These are phyloP conservation scores for Phalanger gymnotis DNA, from an alignment of 2,797 vertebrate species.

Conservation along the genomic window DNA sequence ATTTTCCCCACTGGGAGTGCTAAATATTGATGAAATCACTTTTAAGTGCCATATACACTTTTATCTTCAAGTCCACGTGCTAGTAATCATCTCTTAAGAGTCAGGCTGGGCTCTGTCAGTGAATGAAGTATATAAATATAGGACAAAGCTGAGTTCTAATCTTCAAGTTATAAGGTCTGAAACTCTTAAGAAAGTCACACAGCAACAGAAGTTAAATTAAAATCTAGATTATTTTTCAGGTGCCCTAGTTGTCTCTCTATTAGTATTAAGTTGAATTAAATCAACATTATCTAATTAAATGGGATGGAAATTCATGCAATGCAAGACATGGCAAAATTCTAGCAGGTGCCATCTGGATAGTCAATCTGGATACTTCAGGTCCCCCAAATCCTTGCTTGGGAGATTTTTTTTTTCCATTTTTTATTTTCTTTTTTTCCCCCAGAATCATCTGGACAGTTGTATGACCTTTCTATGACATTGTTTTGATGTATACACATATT, in stretches of 20 bases:
- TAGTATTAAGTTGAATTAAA: neutral
- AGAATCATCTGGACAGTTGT: neutral
- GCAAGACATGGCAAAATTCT: neutral
- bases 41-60: neutral
- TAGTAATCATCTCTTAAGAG: neutral
- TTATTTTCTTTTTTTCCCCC: neutral
- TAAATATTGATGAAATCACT: neutral
- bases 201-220: neutral
- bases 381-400: neutral
- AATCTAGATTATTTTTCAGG: neutral
- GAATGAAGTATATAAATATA: neutral
- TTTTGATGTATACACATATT: neutral
- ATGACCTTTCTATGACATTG: conserved; percentile 20
- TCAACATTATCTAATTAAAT: conserved; percentile 13
- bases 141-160: neutral
- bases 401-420: conserved; percentile 20
- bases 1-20: neutral
- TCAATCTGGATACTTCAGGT: neutral
- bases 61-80: neutral
- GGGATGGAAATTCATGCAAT: conserved; percentile 12
- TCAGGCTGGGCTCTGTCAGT: neutral
- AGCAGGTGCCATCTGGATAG: neutral
- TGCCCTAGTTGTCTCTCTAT: neutral
- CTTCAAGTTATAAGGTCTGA: neutral
- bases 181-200: neutral